These are phyloP conservation scores for Ochotona curzoniae DNA, from an alignment of 2,113 vertebrate species.

Conservation along the genomic window DNA sequence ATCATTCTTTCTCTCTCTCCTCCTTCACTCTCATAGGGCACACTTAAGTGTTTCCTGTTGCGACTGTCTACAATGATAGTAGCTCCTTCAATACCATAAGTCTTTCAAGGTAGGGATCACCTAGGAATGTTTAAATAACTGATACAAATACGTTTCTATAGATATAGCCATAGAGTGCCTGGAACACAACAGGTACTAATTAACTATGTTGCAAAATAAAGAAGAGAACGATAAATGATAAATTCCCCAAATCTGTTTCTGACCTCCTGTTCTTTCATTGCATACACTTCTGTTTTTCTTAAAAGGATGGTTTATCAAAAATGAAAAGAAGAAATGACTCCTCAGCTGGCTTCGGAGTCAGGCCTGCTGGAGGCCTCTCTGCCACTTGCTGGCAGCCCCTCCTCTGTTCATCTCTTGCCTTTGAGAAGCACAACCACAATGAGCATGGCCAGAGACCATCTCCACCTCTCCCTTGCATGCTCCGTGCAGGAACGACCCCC, in stretches of 20 bases:
- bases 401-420: not conserved
- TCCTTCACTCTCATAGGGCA: not conserved
- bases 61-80: not conserved
- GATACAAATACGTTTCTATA: not conserved
- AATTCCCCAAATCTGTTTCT: not conserved
- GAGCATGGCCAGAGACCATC: accelerated
- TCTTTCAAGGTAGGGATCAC: not conserved
- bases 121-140: not conserved
- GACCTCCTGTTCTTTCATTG: not conserved
- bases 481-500: not conserved
- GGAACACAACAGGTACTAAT: not conserved
- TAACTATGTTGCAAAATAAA: slow-evolving; percentile 5
- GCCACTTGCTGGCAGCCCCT: not conserved
- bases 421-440: not conserved
- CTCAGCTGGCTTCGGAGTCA: not conserved
- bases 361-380: not conserved
- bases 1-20: not conserved
- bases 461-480: not conserved
- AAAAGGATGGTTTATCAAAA: slow-evolving; percentile 24
- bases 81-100: not conserved
- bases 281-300: not conserved
- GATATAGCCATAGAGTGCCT: not conserved
- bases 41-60: not conserved
- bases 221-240: slow-evolving; percentile 6
- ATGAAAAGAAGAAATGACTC: not conserved